A percentile compares a stretch with the other conserved stretches of the same genome.
Conservation (phyloP, 2,888 invertebrate genomes). For the Drosophila quinaria region DNA sequence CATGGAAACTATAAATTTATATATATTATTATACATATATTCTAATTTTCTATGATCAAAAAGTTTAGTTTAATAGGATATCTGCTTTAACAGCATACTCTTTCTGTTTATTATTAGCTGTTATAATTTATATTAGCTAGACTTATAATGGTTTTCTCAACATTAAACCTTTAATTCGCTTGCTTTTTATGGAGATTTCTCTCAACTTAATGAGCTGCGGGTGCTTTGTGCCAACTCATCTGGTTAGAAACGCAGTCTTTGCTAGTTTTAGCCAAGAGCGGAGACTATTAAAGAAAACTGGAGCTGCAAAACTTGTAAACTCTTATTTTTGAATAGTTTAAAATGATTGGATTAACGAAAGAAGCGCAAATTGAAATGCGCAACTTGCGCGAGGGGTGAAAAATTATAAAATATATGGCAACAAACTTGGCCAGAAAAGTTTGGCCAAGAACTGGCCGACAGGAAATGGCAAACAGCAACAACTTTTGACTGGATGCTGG, state of each 20-base stretch:
- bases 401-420: slow-evolving; percentile 31
- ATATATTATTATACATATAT: no score
- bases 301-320: slow-evolving; percentile 40
- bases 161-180: slow-evolving; percentile 11
- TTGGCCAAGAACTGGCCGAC: slow-evolving; percentile 35
- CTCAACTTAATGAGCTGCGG: slow-evolving; percentile 22
- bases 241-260: slow-evolving; percentile 6
- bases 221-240: slow-evolving; percentile 12
- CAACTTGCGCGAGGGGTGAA: slow-evolving; percentile 8
- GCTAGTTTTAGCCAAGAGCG: not conserved
- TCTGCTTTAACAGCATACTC: not conserved
- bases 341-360: slow-evolving; percentile 44
- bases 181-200: slow-evolving; percentile 6
- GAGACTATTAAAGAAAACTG: slow-evolving; percentile 12
- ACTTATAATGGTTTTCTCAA: slow-evolving; percentile 7
- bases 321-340: slow-evolving; percentile 18
- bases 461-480: slow-evolving; percentile 42
- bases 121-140: slow-evolving; percentile 11
- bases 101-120: slow-evolving; percentile 2
- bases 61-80: not conserved
- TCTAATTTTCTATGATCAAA: no score
- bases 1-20: no score
- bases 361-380: slow-evolving; percentile 48
- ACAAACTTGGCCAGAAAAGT: slow-evolving; percentile 39
- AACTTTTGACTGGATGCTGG: slow-evolving; percentile 38